A percentile compares a stretch with the other conserved stretches of the same genome.
Evolutionary conservation across 2,888 invertebrate species (phyloP).

Genomic region (Euplagia quadripunctaria): DNA sequence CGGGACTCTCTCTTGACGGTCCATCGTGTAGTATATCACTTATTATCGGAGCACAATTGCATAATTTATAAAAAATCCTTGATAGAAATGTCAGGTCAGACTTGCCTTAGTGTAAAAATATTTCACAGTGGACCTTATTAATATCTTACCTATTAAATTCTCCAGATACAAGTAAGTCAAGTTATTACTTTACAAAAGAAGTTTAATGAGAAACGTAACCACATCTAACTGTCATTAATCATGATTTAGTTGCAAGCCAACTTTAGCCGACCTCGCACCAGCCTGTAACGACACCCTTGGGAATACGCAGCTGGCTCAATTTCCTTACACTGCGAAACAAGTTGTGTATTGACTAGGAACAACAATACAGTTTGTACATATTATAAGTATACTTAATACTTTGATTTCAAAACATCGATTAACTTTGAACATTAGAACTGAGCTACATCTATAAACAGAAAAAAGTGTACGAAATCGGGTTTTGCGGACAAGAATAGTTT

Average conservation of each 20-base stretch:
- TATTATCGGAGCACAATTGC: background rate
- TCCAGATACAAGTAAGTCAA: background rate
- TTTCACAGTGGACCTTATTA: too few relatives aligned
- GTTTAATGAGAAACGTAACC: background rate
- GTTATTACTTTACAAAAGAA: background rate
- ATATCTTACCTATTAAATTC: background rate
- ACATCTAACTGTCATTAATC: background rate
- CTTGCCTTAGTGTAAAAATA: background rate
- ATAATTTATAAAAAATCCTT: background rate
- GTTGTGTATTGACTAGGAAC: background rate
- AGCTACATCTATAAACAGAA: too few relatives aligned
- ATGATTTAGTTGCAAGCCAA: background rate
- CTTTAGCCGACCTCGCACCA: background rate
- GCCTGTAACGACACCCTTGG: conserved; percentile 9
- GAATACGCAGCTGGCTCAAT: conserved; percentile 6
- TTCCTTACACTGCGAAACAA: background rate
- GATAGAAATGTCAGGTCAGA: background rate
- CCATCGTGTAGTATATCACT: too few relatives aligned
- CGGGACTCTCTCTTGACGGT: too few relatives aligned
- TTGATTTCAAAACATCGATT: too few relatives aligned
- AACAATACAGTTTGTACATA: background rate
- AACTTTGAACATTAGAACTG: too few relatives aligned
- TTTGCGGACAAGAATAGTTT: too few relatives aligned
- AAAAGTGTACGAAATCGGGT: too few relatives aligned
- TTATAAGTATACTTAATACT: too few relatives aligned